These are phyloP conservation scores for Caenorhabditis wallacei DNA, from an alignment of 2,888 invertebrate species.

Conservation along the genomic window DNA sequence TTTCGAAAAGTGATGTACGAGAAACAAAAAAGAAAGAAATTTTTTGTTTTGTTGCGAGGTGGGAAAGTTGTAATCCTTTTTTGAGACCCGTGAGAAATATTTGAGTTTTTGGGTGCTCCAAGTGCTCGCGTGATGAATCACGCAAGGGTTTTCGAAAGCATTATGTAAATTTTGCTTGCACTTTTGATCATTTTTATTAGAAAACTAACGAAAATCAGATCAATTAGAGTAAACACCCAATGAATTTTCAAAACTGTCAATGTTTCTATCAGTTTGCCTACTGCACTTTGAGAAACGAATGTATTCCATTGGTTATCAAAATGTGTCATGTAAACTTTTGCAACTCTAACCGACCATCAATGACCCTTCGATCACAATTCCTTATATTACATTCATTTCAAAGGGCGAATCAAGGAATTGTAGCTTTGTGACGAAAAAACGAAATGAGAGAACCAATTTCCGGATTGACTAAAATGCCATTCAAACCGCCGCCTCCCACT, in stretches of 20 bases:
- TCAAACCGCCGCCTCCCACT: background rate
- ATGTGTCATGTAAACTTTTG: background rate
- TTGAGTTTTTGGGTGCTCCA: background rate
- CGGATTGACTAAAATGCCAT: constrained; percentile 31
- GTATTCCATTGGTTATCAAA: background rate
- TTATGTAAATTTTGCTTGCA: background rate
- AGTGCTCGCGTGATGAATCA: constrained; percentile 15
- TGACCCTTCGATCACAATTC: background rate
- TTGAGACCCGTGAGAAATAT: constrained; percentile 36
- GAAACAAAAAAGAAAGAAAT: background rate
- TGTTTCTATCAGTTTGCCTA: too few species aligned
- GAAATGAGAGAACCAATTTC: constrained; percentile 27
- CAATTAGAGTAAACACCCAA: too few species aligned
- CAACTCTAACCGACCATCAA: background rate
- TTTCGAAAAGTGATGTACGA: background rate
- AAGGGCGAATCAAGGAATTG: background rate
- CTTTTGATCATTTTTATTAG: too few species aligned
- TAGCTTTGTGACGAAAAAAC: background rate
- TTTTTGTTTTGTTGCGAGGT: background rate
- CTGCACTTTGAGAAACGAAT: too few species aligned
- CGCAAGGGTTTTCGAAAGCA: background rate
- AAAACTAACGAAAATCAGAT: too few species aligned
- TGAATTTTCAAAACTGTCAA: too few species aligned
- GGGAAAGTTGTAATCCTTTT: constrained; percentile 28
- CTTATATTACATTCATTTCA: background rate